These are phyloP conservation scores for Thera britannica DNA, from an alignment of 2,888 invertebrate genomes.

Conservation along the genomic window DNA sequence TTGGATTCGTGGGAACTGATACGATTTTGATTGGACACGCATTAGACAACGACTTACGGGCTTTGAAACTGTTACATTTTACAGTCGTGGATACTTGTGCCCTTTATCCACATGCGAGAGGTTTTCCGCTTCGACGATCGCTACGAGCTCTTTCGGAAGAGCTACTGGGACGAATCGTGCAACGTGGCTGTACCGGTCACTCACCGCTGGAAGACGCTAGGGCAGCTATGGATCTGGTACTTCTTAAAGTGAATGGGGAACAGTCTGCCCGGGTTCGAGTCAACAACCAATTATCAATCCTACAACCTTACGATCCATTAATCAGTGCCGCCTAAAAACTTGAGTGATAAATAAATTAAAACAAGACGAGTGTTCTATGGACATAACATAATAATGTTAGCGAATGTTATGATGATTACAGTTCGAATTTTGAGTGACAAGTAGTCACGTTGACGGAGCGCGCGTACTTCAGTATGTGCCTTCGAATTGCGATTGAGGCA, in stretches of 20 bases:
- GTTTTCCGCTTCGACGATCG: slow-evolving; percentile 93
- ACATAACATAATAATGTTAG: slow-evolving; percentile 58
- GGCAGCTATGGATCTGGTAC: slow-evolving; percentile 94
- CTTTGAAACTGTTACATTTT: slow-evolving; percentile 92
- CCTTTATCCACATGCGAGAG: slow-evolving; percentile 93
- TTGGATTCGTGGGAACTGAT: slow-evolving; percentile 90
- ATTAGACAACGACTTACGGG: slow-evolving; percentile 96
- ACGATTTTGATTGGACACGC: slow-evolving; percentile 98
- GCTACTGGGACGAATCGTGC: slow-evolving; percentile 92
- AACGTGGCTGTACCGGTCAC: slow-evolving; percentile 89
- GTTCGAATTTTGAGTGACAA: slow-evolving; percentile 65
- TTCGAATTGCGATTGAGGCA: slow-evolving; percentile 80
- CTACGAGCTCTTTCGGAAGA: slow-evolving; percentile 91
- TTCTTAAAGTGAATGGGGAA: slow-evolving; percentile 87
- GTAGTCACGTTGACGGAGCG: slow-evolving; percentile 80
- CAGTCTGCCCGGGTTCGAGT: slow-evolving; percentile 58
- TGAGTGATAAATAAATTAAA: slow-evolving; percentile 55
- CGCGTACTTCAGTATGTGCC: slow-evolving; percentile 82
- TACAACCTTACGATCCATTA: slow-evolving; percentile 78
- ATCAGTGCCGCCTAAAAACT: slow-evolving; percentile 73
- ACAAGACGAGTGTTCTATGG: slow-evolving; percentile 64
- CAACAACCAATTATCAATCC: slow-evolving; percentile 59
- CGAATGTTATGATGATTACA: slow-evolving; percentile 49
- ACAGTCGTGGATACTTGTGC: slow-evolving; percentile 96
- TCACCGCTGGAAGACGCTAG: slow-evolving; percentile 97